phyloP scores from a whole-genome alignment of 2,888 invertebrate species.

The Electrophaes corylata region DNA sequence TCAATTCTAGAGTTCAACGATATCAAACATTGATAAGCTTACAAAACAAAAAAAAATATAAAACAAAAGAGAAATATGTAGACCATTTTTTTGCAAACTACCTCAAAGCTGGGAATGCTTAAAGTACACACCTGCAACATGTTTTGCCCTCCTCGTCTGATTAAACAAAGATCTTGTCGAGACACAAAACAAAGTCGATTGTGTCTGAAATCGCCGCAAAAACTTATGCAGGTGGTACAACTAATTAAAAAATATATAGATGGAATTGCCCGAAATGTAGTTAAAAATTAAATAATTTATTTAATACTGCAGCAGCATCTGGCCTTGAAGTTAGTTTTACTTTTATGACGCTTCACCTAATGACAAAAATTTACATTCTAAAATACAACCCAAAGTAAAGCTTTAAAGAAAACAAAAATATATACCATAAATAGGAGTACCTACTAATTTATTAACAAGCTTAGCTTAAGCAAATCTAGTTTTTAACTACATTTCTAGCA shows the following conservation, averaged over 20 bases:
- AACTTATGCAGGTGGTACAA: background rate
- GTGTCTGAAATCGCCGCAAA: background rate
- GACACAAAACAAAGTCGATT: background rate
- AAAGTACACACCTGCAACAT: background rate
- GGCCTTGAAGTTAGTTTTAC: no score
- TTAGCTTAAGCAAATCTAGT: no score
- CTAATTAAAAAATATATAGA: background rate
- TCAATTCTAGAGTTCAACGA: background rate
- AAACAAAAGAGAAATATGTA: background rate
- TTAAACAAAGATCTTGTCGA: background rate
- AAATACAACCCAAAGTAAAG: no score
- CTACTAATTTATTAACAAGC: no score
- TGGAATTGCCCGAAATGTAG: background rate
- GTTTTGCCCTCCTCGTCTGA: background rate
- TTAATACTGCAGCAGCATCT: no score
- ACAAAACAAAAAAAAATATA: background rate
- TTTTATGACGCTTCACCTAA: no score
- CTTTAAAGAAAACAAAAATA: no score
- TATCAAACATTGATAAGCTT: slow-evolving; percentile 1
- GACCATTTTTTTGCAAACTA: background rate
- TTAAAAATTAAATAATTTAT: background rate
- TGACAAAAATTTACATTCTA: no score
- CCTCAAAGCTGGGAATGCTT: background rate
- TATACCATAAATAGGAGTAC: no score
- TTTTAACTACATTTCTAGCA: no score